phyloP scores from a whole-genome alignment of 2,888 invertebrate species.

The Macroteleia sp. region DNA sequence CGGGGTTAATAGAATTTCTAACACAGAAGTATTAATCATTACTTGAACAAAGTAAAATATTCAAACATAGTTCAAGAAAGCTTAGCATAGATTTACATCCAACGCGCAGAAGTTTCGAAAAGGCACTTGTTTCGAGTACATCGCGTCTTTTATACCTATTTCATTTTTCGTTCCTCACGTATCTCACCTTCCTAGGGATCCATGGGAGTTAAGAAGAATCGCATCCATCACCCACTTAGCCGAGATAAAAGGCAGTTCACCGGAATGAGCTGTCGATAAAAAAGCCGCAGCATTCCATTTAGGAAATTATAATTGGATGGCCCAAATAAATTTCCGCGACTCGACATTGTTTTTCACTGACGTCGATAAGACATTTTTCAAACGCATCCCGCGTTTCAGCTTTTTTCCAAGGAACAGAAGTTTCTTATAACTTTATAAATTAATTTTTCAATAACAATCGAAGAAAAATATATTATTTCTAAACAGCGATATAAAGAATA shows the following conservation, averaged over 20 bases:
- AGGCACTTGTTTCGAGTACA: conserved; percentile 49
- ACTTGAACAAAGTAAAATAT: conserved; percentile 53
- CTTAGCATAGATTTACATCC: conserved; percentile 73
- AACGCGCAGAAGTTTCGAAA: conserved; percentile 42
- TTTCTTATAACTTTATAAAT: no score
- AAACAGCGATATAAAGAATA: not conserved
- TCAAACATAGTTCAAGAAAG: conserved; percentile 53
- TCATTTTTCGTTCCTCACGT: conserved; percentile 46
- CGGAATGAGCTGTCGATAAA: conserved; percentile 73
- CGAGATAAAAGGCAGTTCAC: conserved; percentile 71
- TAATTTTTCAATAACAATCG: no score
- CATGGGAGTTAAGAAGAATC: conserved; percentile 44
- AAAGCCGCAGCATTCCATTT: conserved; percentile 71
- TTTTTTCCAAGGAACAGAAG: no score
- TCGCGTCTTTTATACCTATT: conserved; percentile 53
- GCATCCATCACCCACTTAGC: conserved; percentile 76
- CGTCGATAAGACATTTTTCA: conserved; percentile 37
- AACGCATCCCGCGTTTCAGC: conserved; percentile 2
- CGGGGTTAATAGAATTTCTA: conserved; percentile 36
- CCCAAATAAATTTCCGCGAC: conserved; percentile 71
- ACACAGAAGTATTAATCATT: conserved; percentile 53
- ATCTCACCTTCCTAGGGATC: conserved; percentile 42
- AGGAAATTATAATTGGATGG: conserved; percentile 75
- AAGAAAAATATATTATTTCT: no score
- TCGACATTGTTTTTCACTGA: conserved; percentile 30